Conservation (phyloP, 2,113 vertebrate species). For the Syngnathus floridae region DNA sequence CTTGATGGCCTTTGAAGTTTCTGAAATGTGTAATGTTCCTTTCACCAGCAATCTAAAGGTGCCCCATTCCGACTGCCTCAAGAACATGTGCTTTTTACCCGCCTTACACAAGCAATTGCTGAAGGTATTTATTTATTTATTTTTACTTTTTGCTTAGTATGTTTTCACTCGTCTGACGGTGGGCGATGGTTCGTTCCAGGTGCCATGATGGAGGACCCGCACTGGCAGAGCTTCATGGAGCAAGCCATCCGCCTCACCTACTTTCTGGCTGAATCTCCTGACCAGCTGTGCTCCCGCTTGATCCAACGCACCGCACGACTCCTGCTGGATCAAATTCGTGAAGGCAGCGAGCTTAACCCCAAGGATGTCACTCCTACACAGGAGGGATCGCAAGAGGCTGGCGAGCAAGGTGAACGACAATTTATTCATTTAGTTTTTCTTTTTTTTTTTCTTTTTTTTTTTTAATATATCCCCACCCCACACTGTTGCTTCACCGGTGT, state of each 20-base stretch:
- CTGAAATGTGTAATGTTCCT: not conserved
- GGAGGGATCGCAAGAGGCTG: conserved; percentile 51
- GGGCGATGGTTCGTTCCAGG: conserved; percentile 38
- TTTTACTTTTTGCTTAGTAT: not conserved
- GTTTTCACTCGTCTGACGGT: not conserved
- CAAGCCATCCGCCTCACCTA: conserved; percentile 80
- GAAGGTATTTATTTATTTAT: conserved; percentile 66
- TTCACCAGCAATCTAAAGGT: conserved; percentile 63
- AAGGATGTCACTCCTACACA: conserved; percentile 43
- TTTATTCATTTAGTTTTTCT: not conserved
- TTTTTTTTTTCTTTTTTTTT: not conserved
- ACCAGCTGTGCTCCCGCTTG: conserved; percentile 80
- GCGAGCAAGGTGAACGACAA: conserved; percentile 56
- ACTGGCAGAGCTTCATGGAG: conserved; percentile 93
- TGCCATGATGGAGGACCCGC: conserved; percentile 66
- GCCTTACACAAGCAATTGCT: conserved; percentile 73
- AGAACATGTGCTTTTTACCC: conserved; percentile 79
- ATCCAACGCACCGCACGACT: conserved; percentile 74
- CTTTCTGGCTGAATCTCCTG: conserved; percentile 85
- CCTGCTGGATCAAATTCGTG: conserved; percentile 50
- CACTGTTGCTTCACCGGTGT: not conserved
- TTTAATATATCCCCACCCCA: not conserved
- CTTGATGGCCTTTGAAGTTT: too few relatives aligned
- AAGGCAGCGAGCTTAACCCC: conserved; percentile 36
- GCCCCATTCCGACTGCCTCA: conserved; percentile 80